Base-by-base conservation (phyloP, 2,797 vertebrate species). In the Kryptopterus vitreolus region DNA sequence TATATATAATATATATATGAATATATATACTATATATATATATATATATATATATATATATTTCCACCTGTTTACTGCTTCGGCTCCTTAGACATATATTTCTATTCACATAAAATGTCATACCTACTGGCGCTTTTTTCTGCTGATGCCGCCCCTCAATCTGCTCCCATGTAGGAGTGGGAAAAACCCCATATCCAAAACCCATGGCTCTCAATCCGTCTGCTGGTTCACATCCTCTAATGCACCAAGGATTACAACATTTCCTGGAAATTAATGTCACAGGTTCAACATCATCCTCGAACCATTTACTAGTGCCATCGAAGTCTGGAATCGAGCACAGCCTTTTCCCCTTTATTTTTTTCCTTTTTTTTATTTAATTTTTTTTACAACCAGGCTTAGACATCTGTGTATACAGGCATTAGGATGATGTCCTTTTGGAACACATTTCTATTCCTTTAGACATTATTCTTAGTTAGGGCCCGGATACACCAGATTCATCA, bases 141-240 rank as follows among this genome's bases (percentile, higher is more conserved):
- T 72, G 2, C 70, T 72, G 31, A 57, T 38, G 46, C 16, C 4
- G 15, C 24, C 29, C 48, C 52, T 53, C 16, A 29, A 13, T 18
- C 26, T 71, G 71, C 71, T 58, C 53, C 53, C 53, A 58, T 43
- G 12, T 33, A 24, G 2, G n/a, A 58, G 53, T 43, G 63, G 76
- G 78, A 33, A 79, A 69, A 66, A 33, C 68, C n/a, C 62, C 85
- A 66, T 73, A 68, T 75, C 18, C 65, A 69, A 66, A 66, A 74
- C 74, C 58, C 50, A 20, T 3, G 50, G 46, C 46, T 50, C 75
- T 63, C 52, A 77, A 62, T 63, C 46, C 6, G 31, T 26, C 77
- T 82, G 5, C 77, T 35, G 31, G 46, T 50, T 58, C 58, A 58
- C 71, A 58, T 58, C 53, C 26, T 43, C 33, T 18, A 74, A 38